A percentile compares a stretch with the other conserved stretches of the same genome.
These are phyloP conservation scores for Cariama cristata DNA, from an alignment of 2,113 vertebrate genomes.

Conservation along the genomic window DNA sequence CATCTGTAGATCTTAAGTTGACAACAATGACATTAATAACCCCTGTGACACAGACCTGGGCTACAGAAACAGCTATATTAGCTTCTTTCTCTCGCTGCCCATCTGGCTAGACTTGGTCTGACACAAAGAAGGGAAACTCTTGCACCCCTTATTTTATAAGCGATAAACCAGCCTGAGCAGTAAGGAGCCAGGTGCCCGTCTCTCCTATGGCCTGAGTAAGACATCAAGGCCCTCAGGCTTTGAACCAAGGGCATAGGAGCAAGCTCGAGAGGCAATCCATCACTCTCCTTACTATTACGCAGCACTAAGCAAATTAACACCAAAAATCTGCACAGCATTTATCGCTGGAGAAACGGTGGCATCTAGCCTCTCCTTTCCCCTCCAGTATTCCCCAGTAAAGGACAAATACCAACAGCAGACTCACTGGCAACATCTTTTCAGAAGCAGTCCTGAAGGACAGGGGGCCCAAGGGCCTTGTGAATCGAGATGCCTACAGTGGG, in stretches of 20 bases:
- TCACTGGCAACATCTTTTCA: neutral
- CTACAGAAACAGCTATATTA: neutral
- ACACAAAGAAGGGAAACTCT: neutral
- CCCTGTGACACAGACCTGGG: neutral
- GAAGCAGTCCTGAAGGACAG: neutral
- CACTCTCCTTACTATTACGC: neutral
- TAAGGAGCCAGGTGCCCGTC: accelerated
- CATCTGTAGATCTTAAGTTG: neutral
- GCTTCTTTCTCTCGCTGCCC: neutral
- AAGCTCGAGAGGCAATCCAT: neutral
- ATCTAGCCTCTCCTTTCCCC: neutral
- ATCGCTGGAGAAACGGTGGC: neutral
- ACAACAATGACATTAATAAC: neutral
- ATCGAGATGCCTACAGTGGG: neutral
- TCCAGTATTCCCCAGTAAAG: neutral
- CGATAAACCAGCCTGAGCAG: neutral
- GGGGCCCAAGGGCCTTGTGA: neutral
- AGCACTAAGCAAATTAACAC: neutral
- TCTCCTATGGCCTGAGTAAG: neutral
- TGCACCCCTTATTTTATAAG: neutral
- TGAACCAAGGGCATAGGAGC: neutral
- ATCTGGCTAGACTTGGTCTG: neutral
- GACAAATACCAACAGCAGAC: neutral
- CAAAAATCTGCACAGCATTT: neutral
- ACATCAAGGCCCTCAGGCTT: neutral